These are phyloP conservation scores for Drosophila pandora DNA, from an alignment of 1,140 invertebrate species.

Conservation along the genomic window DNA sequence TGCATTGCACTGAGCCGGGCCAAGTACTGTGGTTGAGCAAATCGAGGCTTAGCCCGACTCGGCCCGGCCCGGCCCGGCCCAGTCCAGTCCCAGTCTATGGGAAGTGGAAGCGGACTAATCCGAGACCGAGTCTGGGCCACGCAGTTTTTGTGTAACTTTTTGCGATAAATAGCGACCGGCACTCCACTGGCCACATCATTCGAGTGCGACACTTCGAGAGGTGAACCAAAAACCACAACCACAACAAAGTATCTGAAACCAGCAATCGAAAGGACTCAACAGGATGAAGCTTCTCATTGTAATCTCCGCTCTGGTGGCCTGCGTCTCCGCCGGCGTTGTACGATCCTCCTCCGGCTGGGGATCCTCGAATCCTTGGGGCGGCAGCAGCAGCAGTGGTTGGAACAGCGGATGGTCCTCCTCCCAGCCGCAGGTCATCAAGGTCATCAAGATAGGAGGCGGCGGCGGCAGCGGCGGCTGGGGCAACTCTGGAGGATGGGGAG, in stretches of 20 bases:
- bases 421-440: conserved; percentile 53
- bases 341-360: conserved; percentile 59
- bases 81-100: not conserved
- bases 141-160: conserved; percentile 24
- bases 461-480: conserved; percentile 42
- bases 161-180: conserved; percentile 64
- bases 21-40: not conserved
- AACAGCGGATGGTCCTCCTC: conserved; percentile 43
- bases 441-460: conserved; percentile 46
- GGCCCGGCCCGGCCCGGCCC: conserved; percentile 1
- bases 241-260: not conserved
- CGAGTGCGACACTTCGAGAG: conserved; percentile 58
- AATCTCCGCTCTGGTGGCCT: conserved; percentile 64
- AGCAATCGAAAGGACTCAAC: not conserved
- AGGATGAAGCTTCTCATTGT: conserved; percentile 68
- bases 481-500: conserved; percentile 19
- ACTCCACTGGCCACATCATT: conserved; percentile 58
- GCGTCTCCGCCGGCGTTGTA: conserved; percentile 60
- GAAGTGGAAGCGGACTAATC: conserved; percentile 6
- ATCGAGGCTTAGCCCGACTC: conserved; percentile 2
- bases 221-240: conserved; percentile 12
- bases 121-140: conserved; percentile 17
- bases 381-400: conserved; percentile 37
- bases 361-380: conserved; percentile 42
- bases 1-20: conserved; percentile 1